These are phyloP conservation scores for Prunella himalayana DNA, from an alignment of 2,113 vertebrate species.

Conservation along the genomic window DNA sequence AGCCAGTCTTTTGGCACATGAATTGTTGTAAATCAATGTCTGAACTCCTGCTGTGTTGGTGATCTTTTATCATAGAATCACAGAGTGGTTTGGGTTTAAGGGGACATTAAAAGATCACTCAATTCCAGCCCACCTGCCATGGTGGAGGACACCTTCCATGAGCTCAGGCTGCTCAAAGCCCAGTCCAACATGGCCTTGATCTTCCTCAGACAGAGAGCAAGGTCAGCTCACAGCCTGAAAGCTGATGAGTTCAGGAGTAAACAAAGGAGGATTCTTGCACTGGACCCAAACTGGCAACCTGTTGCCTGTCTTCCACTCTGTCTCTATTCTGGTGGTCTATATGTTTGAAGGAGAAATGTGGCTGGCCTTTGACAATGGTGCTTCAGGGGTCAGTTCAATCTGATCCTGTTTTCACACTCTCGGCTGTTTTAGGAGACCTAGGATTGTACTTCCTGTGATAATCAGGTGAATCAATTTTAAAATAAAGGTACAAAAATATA, in stretches of 20 bases:
- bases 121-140: neutral
- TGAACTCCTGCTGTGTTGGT: neutral
- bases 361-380: neutral
- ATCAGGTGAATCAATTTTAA: neutral
- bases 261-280: neutral
- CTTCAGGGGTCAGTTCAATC: neutral
- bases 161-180: neutral
- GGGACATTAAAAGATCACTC: neutral
- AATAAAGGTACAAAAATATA: neutral
- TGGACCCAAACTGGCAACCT: neutral
- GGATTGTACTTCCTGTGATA: neutral
- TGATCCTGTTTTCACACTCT: neutral
- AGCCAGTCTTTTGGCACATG: rapidly evolving
- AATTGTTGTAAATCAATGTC: neutral
- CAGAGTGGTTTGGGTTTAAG: neutral
- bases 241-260: neutral
- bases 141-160: neutral
- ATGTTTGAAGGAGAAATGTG: neutral
- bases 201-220: neutral
- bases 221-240: neutral
- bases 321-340: rapidly evolving
- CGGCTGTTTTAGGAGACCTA: neutral
- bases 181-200: neutral
- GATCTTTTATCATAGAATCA: neutral
- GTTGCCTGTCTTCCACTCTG: neutral